A percentile compares a stretch with the other conserved stretches of the same genome.
These are phyloP conservation scores for Hylaea fasciaria DNA, from an alignment of 2,888 invertebrate genomes.

Conservation along the genomic window DNA sequence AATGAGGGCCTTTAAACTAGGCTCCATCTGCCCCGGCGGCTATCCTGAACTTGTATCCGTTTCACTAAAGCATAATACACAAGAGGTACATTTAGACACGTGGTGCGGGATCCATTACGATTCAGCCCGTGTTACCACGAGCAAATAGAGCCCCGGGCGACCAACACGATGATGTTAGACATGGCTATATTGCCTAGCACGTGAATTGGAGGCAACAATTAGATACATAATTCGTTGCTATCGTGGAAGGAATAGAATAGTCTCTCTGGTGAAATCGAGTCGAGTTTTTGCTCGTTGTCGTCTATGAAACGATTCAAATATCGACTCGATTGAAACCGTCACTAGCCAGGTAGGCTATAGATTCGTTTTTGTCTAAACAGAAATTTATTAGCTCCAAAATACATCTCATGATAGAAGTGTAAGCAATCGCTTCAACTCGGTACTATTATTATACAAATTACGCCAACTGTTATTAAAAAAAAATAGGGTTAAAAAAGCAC, in stretches of 20 bases:
- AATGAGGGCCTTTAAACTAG: slow-evolving; percentile 1
- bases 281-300: too few relatives aligned
- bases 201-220: slow-evolving; percentile 8
- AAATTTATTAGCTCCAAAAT: too few relatives aligned
- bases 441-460: too few relatives aligned
- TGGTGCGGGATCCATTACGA: slow-evolving; percentile 18
- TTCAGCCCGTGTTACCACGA: slow-evolving; percentile 22
- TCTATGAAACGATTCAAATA: too few relatives aligned
- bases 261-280: not conserved
- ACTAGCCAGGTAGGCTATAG: too few relatives aligned
- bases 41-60: slow-evolving; percentile 9
- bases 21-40: slow-evolving; percentile 13
- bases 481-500: too few relatives aligned
- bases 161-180: slow-evolving; percentile 23
- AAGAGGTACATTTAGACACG: slow-evolving; percentile 4
- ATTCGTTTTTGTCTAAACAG: too few relatives aligned
- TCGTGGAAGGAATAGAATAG: not conserved
- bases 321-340: too few relatives aligned
- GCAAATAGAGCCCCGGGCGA: slow-evolving; percentile 16
- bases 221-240: slow-evolving; percentile 8
- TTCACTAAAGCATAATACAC: not conserved
- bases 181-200: slow-evolving; percentile 16
- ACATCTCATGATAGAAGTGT: too few relatives aligned
- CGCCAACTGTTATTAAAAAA: too few relatives aligned
- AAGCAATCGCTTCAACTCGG: too few relatives aligned